Percentiles rank a stretch among this genome's conserved stretches.
Conservation (phyloP, 1,140 invertebrate genomes). For the Drosophila suzukii region DNA sequence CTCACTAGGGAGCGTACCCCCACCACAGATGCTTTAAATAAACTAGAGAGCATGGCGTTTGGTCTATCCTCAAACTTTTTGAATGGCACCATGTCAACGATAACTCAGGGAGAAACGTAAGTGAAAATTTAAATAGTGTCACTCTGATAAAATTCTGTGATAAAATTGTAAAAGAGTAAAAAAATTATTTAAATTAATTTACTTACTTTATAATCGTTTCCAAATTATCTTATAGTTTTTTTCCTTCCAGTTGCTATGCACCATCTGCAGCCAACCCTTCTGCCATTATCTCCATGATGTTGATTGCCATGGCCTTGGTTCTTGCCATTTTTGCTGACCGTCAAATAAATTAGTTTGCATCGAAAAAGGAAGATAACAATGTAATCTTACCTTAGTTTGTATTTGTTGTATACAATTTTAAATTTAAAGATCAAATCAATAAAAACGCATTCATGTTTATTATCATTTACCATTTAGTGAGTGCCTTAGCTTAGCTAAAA, state of each 20-base stretch:
- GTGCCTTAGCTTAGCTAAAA: not conserved
- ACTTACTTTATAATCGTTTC: not conserved
- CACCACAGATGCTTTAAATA: conserved; percentile 14
- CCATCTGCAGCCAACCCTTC: conserved; percentile 43
- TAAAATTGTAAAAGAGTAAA: not conserved
- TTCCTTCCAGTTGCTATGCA: conserved; percentile 52
- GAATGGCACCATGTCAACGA: conserved; percentile 50
- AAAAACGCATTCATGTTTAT: not conserved
- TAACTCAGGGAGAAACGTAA: conserved; percentile 64
- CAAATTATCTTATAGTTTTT: conserved; percentile 10
- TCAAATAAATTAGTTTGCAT: not conserved
- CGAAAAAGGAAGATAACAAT: too few relatives aligned
- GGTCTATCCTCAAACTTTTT: conserved; percentile 45
- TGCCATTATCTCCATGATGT: conserved; percentile 31
- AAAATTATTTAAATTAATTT: not conserved
- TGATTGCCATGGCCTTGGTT: conserved; percentile 39
- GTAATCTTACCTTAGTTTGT: not conserved
- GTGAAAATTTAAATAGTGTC: conserved; percentile 12
- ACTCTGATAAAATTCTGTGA: not conserved
- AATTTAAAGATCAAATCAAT: not conserved
- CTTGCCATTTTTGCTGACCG: not conserved
- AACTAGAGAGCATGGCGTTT: conserved; percentile 27
- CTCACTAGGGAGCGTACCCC: conserved; percentile 49
- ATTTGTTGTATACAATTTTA: not conserved
- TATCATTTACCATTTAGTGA: not conserved